phyloP scores from a whole-genome alignment of 1,140 invertebrate species.

The Zophobas morio region DNA sequence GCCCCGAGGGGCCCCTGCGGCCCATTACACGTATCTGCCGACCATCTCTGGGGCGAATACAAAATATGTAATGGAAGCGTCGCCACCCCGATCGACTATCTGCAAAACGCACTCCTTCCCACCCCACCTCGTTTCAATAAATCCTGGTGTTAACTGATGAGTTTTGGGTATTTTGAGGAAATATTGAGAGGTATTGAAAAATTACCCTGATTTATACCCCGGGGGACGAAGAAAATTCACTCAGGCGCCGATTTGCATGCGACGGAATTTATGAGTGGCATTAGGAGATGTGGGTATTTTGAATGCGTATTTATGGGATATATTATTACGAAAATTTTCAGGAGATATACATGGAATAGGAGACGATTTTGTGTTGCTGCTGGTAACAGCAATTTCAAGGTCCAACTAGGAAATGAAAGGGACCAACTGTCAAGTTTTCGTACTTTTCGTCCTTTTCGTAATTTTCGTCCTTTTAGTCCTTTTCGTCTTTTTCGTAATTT shows the following conservation, averaged over 20 bases:
- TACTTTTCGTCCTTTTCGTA: too few relatives aligned
- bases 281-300: not conserved
- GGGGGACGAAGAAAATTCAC: not conserved
- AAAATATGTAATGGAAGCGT: slow-evolving; percentile 1
- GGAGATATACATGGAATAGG: too few relatives aligned
- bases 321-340: too few relatives aligned
- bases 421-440: too few relatives aligned
- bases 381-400: too few relatives aligned
- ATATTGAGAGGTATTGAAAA: slow-evolving; percentile 15
- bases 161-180: slow-evolving; percentile 11
- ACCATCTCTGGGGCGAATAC: slow-evolving; percentile 1
- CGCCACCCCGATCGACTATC: not conserved
- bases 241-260: not conserved
- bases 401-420: too few relatives aligned
- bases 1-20: not conserved
- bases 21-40: slow-evolving; percentile 5
- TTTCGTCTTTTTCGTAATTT: too few relatives aligned
- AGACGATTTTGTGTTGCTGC: too few relatives aligned
- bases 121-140: slow-evolving; percentile 6
- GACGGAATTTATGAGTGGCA: not conserved
- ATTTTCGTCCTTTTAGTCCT: too few relatives aligned
- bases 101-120: slow-evolving; percentile 8
- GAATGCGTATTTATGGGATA: slow-evolving; percentile 5
- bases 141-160: slow-evolving; percentile 19
- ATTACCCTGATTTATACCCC: slow-evolving; percentile 20